Evolutionary conservation across 30 jellyfish, hydroid and myxozoan species (phyloP), one percentile per base, ranked within the genome.

Genomic region (Aurelia sp.): DNA sequence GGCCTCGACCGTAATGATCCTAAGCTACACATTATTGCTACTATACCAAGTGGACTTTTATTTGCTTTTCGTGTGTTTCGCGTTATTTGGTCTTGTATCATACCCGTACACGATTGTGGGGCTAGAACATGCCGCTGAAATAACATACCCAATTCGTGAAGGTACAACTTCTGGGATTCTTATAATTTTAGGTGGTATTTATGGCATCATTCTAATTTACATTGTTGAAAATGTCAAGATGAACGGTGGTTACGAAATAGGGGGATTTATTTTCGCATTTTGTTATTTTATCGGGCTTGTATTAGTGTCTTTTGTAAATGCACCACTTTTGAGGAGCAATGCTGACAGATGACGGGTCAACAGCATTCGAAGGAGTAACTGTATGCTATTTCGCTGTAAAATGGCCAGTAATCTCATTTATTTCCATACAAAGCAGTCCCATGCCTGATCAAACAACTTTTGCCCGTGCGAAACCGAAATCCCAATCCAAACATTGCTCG

Each of bases 101-200:
- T 80, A 84, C 51, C 92, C 97, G 13, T 95, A 90, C 76, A 72
- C 82, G 65, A 80, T 96, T 41, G 92, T 68, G n/a, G 99, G 99
- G 15, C 91, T 95, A 18, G 99, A 95, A 53, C 96, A 89, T 66
- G 97, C 97, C 27, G 97, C 97, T 3, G 99, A 95, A 68, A 84
- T 86, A 10, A 90, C 97, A 21, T 95, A 89, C 85, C 99, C 99
- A 8, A 79, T 95, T 13, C 97, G 97, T n/a, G 99, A 89, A 66
- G 97, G 94, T 30, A 83, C 88, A 22, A 61, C 99, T 18, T 70
- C 97, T 8, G 97, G 96, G 18, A 61, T 89, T 22, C 67, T 87
- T 30, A 68, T 95, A 9, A 67, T 95, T 7, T 18, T 90, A 70
- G 97, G 97, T 8, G 70, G 82, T 63, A 19, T 89, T 35, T 95